Evolutionary conservation across 2,888 invertebrate genomes (phyloP).

Genomic region (Megastigmus dorsalis): DNA sequence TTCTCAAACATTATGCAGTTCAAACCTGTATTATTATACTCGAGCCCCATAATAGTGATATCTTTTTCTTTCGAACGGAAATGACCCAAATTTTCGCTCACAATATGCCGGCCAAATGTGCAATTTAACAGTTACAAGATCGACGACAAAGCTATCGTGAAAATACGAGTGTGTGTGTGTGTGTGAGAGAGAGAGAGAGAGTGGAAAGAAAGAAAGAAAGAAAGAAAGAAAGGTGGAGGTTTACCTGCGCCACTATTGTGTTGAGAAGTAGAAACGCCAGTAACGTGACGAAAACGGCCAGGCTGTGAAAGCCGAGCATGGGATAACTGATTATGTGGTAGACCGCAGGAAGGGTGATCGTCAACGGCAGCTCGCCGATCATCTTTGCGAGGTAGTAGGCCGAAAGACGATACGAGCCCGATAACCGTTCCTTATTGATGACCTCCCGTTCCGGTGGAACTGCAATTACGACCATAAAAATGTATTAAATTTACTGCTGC

Average conservation of each 20-base stretch:
- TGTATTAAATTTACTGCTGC: neutral
- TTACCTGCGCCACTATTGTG: conserved; percentile 83
- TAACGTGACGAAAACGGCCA: conserved; percentile 81
- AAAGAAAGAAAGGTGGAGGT: neutral
- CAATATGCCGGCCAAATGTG: too few species aligned
- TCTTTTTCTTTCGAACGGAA: too few species aligned
- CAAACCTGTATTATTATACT: too few species aligned
- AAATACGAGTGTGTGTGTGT: too few species aligned
- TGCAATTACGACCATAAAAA: conserved; percentile 66
- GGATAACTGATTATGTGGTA: conserved; percentile 87
- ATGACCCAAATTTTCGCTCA: too few species aligned
- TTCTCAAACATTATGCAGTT: too few species aligned
- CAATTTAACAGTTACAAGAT: conserved; percentile 15
- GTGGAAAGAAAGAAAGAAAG: conserved; percentile 45
- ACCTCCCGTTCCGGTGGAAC: conserved; percentile 88
- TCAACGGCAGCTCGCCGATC: conserved; percentile 86
- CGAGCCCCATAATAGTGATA: too few species aligned
- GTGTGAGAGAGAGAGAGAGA: too few species aligned
- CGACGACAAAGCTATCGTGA: neutral
- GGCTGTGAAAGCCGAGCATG: conserved; percentile 82
- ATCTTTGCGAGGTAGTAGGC: conserved; percentile 89
- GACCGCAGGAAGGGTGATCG: conserved; percentile 84
- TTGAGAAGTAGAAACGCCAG: conserved; percentile 82
- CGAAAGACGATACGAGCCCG: conserved; percentile 86
- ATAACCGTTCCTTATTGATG: conserved; percentile 85